Evolutionary conservation across 2,113 vertebrate species (phyloP).

Genomic region (Malurus elegans): DNA sequence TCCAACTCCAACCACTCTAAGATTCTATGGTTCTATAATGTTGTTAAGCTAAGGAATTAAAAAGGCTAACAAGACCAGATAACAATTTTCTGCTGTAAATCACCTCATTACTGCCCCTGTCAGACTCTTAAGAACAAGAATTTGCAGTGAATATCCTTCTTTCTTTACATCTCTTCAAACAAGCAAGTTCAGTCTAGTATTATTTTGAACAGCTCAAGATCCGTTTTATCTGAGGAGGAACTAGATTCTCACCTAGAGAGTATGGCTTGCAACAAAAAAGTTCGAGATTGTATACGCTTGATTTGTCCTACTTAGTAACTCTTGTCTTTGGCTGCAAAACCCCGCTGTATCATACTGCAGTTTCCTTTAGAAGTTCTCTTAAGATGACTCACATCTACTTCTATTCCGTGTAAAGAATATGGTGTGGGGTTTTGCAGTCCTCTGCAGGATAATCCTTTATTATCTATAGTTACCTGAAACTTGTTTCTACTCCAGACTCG

Average conservation of each 20-base stretch:
- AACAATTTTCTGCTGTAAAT: background rate
- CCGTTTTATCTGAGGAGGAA: background rate
- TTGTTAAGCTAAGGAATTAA: background rate
- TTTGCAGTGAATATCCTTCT: background rate
- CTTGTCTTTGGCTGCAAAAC: background rate
- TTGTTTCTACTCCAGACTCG: background rate
- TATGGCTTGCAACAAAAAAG: background rate
- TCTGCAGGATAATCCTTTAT: background rate
- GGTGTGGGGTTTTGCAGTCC: background rate
- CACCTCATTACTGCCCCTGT: background rate
- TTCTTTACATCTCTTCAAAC: background rate
- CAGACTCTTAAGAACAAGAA: background rate
- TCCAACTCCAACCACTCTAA: background rate
- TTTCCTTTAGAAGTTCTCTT: background rate
- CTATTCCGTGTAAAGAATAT: background rate
- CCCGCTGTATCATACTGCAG: background rate
- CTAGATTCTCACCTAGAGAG: background rate
- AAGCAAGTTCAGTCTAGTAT: background rate
- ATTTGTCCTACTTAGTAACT: background rate
- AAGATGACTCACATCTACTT: background rate
- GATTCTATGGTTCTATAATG: background rate
- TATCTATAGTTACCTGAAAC: background rate
- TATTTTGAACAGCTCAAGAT: background rate
- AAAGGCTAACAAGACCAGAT: background rate
- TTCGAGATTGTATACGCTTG: background rate